These are phyloP conservation scores for Elegia similella DNA, from an alignment of 2,888 invertebrate genomes.

Conservation along the genomic window DNA sequence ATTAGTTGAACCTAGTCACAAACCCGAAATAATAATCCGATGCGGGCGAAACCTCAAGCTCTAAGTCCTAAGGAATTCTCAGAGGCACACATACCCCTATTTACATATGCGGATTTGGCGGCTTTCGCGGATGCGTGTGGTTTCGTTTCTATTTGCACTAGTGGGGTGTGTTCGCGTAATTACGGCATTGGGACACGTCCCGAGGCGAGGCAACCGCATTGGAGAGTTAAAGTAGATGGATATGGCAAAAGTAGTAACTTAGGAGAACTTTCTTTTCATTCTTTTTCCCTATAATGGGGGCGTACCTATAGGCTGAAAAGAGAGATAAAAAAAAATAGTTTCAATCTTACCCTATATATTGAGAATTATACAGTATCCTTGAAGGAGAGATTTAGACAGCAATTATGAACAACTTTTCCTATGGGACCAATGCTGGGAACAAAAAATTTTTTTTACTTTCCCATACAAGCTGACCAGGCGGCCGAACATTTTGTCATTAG, in stretches of 20 bases:
- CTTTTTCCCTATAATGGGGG: no score
- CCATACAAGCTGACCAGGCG: no score
- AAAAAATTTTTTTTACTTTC: no score
- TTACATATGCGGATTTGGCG: conserved; percentile 58
- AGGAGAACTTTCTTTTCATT: no score
- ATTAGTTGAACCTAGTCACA: neutral
- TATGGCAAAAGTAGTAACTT: conserved; percentile 15
- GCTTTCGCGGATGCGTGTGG: conserved; percentile 54
- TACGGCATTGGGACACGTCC: conserved; percentile 72
- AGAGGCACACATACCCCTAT: conserved; percentile 53
- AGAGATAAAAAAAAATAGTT: no score
- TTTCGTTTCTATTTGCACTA: conserved; percentile 75
- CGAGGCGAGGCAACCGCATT: conserved; percentile 60
- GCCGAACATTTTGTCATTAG: no score
- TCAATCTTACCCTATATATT: no score
- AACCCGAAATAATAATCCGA: conserved; percentile 10
- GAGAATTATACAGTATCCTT: no score
- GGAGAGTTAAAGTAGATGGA: conserved; percentile 39
- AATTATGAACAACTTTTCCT: no score
- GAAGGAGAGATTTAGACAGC: no score
- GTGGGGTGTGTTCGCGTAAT: conserved; percentile 74
- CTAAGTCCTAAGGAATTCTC: conserved; percentile 25
- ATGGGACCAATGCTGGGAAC: no score
- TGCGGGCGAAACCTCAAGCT: conserved; percentile 12
- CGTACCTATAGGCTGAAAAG: no score